A percentile compares a stretch with the other conserved stretches of the same genome.
phyloP scores from a whole-genome alignment of 2,888 invertebrate species.

The Ichneumon xanthorius region DNA sequence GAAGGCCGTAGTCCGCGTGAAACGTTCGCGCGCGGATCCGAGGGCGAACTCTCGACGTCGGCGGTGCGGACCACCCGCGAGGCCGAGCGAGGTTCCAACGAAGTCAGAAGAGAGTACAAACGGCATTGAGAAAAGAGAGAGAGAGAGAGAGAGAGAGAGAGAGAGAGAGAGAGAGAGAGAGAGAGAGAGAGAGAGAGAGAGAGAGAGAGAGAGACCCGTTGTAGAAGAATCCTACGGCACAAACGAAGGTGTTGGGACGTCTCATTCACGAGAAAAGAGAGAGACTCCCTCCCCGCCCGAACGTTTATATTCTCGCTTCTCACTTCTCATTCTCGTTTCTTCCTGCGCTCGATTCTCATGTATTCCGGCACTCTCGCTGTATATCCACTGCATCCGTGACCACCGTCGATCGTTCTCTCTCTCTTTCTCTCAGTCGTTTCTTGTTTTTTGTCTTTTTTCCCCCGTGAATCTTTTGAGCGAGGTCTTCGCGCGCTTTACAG shows the following conservation, averaged over 20 bases:
- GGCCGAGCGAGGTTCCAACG: slow-evolving; percentile 54
- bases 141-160: background rate
- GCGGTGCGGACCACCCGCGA: slow-evolving; percentile 70
- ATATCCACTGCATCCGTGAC: slow-evolving; percentile 45
- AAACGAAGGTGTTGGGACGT: slow-evolving; percentile 65
- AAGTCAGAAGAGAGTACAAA: slow-evolving; percentile 53
- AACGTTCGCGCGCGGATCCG: slow-evolving; percentile 33
- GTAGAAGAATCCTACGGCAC: slow-evolving; percentile 42
- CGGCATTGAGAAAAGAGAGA: slow-evolving; percentile 59
- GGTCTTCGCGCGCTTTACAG: background rate
- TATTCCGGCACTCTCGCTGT: slow-evolving; percentile 23
- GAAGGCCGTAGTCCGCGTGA: slow-evolving; percentile 54
- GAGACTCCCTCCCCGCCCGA: slow-evolving; percentile 30
- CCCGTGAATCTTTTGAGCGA: slow-evolving; percentile 44
- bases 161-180: background rate
- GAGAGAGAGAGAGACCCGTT: slow-evolving; percentile 15
- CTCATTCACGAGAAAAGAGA: slow-evolving; percentile 64
- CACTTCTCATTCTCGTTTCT: slow-evolving; percentile 48
- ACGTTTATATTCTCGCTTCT: slow-evolving; percentile 59
- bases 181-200: background rate
- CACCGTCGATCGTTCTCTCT: slow-evolving; percentile 48
- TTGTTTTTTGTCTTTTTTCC: slow-evolving; percentile 25
- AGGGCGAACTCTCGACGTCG: slow-evolving; percentile 54
- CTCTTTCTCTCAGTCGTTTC: slow-evolving; percentile 5
- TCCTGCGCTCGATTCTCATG: slow-evolving; percentile 37